These are phyloP conservation scores for Bombus affinis DNA, from an alignment of 1,140 invertebrate species.

Conservation along the genomic window DNA sequence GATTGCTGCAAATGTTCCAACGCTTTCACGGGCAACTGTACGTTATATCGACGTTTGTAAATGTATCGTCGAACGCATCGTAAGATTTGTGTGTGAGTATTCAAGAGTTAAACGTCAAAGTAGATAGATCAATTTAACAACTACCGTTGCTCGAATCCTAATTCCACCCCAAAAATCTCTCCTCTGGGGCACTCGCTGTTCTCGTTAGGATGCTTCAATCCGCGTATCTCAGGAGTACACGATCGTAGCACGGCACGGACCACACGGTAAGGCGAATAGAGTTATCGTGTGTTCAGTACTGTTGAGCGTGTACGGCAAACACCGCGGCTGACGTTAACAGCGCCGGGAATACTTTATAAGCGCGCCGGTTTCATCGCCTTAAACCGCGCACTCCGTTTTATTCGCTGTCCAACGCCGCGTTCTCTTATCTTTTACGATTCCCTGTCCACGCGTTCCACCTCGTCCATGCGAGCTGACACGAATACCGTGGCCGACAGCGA, in stretches of 20 bases:
- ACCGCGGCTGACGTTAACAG: constrained; percentile 46
- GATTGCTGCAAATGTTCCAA: no score
- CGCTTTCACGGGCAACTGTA: no score
- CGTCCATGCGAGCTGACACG: constrained; percentile 47
- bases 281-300: constrained; percentile 29
- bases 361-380: constrained; percentile 39
- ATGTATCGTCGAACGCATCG: no score
- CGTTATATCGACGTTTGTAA: no score
- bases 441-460: constrained; percentile 8
- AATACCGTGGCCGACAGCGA: constrained; percentile 30
- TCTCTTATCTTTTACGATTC: constrained; percentile 57
- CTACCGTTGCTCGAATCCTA: neutral
- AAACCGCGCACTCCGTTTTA: constrained; percentile 28
- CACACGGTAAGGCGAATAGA: constrained; percentile 31
- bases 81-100: no score
- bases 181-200: neutral
- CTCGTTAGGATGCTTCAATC: neutral
- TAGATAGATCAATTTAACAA: neutral
- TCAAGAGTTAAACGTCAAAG: no score
- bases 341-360: constrained; percentile 45
- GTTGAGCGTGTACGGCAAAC: constrained; percentile 10
- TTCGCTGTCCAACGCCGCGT: constrained; percentile 21
- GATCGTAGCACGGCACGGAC: neutral
- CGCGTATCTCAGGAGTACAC: neutral
- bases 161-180: neutral